Evolutionary conservation across 2,888 invertebrate species (phyloP).

Genomic region (Morpho deidamia): DNA sequence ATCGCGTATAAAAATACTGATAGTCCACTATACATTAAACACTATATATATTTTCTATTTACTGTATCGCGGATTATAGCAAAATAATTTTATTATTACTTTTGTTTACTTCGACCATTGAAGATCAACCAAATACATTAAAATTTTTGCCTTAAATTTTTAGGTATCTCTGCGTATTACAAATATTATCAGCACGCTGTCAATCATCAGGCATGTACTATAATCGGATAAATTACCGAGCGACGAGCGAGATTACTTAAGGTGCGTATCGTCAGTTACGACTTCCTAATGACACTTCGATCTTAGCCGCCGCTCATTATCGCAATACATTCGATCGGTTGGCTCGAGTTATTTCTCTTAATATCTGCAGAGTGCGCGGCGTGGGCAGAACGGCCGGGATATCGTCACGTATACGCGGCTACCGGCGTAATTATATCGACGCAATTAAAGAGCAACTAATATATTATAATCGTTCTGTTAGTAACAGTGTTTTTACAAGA

Average conservation of each 20-base stretch:
- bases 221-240: constrained; percentile 64
- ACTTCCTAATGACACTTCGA: constrained; percentile 78
- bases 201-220: constrained; percentile 43
- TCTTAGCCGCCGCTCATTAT: constrained; percentile 71
- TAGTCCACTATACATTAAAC: no score
- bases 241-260: constrained; percentile 62
- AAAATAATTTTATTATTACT: no score
- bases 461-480: constrained; percentile 77
- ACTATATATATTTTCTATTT: no score
- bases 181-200: constrained; percentile 1
- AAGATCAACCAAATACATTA: not conserved
- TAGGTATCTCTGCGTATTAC: not conserved
- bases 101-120: not conserved
- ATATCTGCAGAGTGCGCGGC: constrained; percentile 54
- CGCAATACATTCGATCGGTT: constrained; percentile 72
- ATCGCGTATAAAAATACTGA: no score
- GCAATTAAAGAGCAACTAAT: constrained; percentile 76
- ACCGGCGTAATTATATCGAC: constrained; percentile 73
- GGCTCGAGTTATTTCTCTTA: constrained; percentile 71
- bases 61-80: no score
- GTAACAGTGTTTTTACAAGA: constrained; percentile 69
- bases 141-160: not conserved
- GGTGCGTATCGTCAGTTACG: constrained; percentile 67
- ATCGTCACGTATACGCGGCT: constrained; percentile 72
- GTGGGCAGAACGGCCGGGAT: constrained; percentile 59